Conservation (phyloP, 2,113 vertebrate species). For the Microcebus jonahi region DNA sequence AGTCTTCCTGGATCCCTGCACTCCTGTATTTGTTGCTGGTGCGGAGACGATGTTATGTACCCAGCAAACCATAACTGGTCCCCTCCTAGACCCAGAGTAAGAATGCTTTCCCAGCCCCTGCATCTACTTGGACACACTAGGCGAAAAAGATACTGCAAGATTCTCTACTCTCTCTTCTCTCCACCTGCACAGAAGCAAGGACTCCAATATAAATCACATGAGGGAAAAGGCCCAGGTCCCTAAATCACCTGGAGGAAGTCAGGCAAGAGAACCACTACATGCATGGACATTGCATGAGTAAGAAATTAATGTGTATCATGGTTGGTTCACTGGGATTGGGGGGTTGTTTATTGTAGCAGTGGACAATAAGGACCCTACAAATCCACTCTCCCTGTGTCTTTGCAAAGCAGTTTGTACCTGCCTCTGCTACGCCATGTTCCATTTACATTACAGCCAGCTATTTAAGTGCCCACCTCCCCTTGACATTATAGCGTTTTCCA, state of each 20-base stretch:
- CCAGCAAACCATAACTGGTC: not conserved
- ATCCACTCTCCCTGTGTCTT: not conserved
- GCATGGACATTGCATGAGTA: not conserved
- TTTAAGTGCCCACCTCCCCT: not conserved
- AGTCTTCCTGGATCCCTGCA: accelerated
- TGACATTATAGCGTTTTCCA: not conserved
- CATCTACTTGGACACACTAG: not conserved
- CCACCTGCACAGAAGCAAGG: not conserved
- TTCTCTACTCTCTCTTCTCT: not conserved
- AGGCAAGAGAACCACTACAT: not conserved
- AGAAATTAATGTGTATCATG: not conserved
- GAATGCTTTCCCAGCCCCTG: not conserved
- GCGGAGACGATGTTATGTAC: not conserved
- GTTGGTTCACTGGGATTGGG: not conserved
- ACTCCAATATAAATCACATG: not conserved
- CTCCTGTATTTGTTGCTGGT: not conserved
- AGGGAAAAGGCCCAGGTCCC: not conserved
- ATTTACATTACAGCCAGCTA: not conserved
- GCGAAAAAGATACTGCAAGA: not conserved
- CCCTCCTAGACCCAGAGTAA: not conserved
- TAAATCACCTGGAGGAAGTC: not conserved
- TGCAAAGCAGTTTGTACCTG: not conserved
- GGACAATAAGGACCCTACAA: not conserved
- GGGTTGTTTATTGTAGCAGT: not conserved
- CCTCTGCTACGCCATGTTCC: not conserved